Evolutionary conservation across 1,140 invertebrate genomes (phyloP).

Genomic region (Polyergus mexicanus): DNA sequence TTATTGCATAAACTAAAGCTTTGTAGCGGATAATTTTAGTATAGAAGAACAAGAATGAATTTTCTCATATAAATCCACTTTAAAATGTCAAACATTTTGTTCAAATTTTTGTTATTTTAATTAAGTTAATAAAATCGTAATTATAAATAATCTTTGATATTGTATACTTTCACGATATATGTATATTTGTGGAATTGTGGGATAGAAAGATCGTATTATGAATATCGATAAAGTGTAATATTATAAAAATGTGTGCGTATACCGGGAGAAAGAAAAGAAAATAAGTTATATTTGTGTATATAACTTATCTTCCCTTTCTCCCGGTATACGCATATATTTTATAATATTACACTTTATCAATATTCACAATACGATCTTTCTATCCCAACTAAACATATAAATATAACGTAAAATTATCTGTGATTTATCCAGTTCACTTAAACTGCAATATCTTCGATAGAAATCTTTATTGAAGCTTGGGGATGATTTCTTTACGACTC

Average conservation of each 20-base stretch:
- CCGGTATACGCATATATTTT: background rate
- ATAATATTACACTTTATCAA: constrained; percentile 9
- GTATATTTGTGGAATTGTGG: too few relatives aligned
- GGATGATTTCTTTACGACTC: constrained; percentile 60
- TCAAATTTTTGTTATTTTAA: constrained; percentile 17
- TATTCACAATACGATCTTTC: background rate
- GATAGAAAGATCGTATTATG: too few relatives aligned
- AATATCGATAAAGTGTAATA: too few relatives aligned
- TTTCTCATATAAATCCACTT: background rate
- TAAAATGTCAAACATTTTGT: constrained; percentile 26
- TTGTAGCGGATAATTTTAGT: background rate
- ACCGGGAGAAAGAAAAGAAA: too few relatives aligned
- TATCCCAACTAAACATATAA: background rate
- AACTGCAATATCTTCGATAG: constrained; percentile 48
- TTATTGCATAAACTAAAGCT: constrained; percentile 21
- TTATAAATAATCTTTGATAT: constrained; percentile 10
- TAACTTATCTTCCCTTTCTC: background rate
- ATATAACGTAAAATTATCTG: constrained; percentile 36
- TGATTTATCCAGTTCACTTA: constrained; percentile 48
- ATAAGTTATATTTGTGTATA: background rate
- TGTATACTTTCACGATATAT: background rate
- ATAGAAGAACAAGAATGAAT: background rate
- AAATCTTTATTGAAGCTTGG: constrained; percentile 34
- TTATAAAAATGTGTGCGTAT: too few relatives aligned
- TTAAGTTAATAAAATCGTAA: constrained; percentile 9